phyloP scores from a whole-genome alignment of 2,888 invertebrate genomes.

The Drosophila limbata region DNA sequence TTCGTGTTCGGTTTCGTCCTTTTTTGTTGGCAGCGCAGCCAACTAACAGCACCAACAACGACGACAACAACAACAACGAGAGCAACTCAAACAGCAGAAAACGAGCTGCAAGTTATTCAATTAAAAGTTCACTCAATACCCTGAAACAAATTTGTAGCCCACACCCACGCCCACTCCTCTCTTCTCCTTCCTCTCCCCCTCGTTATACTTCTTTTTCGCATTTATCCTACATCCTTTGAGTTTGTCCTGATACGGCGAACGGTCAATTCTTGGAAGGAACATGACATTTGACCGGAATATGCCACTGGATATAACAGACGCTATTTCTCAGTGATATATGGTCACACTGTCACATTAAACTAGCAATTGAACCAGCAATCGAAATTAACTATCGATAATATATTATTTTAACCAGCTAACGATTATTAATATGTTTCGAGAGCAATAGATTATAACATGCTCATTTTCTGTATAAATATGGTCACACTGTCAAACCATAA shows the following conservation, averaged over 20 bases:
- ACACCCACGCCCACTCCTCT: slow-evolving; percentile 4
- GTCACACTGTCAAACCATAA: not conserved
- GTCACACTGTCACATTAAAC: not conserved
- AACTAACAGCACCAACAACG: slow-evolving; percentile 44
- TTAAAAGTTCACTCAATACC: slow-evolving; percentile 74
- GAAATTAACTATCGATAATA: too few species aligned
- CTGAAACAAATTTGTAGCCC: slow-evolving; percentile 35
- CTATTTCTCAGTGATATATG: not conserved
- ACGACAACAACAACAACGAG: slow-evolving; percentile 22
- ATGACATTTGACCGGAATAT: slow-evolving; percentile 10
- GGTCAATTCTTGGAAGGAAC: slow-evolving; percentile 6
- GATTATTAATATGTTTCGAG: not conserved
- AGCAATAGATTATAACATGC: not conserved
- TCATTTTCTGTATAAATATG: not conserved
- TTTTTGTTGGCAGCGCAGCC: slow-evolving; percentile 39
- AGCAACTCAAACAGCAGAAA: slow-evolving; percentile 55
- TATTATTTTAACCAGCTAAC: not conserved
- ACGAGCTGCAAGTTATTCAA: slow-evolving; percentile 78
- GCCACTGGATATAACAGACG: not conserved
- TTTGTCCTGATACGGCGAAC: slow-evolving; percentile 6
- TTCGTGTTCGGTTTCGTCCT: slow-evolving; percentile 37
- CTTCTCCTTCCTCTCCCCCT: not conserved
- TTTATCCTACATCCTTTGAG: slow-evolving; percentile 16
- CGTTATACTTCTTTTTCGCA: not conserved
- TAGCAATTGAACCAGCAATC: not conserved